Conservation (phyloP, 92 coral and sea anemone species). For the Nematostella vectensis region DNA sequence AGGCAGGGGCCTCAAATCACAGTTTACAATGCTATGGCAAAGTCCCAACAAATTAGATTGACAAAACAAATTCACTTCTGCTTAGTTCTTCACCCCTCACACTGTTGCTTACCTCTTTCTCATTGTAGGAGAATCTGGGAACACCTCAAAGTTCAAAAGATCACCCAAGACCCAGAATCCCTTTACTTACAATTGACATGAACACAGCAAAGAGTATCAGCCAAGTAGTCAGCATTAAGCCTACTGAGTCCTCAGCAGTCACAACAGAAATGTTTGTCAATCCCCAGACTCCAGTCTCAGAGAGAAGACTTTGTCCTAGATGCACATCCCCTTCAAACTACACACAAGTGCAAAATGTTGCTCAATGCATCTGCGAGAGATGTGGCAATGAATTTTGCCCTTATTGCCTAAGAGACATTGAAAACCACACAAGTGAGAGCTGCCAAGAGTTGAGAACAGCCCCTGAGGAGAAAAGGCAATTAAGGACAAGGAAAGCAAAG, state of each 20-base stretch:
- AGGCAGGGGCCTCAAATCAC: too few relatives aligned
- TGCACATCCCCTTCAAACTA: slow-evolving; percentile 45
- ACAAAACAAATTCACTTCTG: too few relatives aligned
- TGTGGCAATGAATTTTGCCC: slow-evolving; percentile 50
- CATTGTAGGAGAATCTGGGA: slow-evolving; percentile 38
- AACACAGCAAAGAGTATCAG: slow-evolving; percentile 1
- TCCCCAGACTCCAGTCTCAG: slow-evolving; percentile 7
- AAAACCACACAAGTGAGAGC: background rate
- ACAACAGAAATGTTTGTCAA: background rate
- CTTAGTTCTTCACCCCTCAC: too few relatives aligned
- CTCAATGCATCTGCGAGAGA: slow-evolving; percentile 44
- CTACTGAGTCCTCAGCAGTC: background rate
- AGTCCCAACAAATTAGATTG: too few relatives aligned
- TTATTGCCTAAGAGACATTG: slow-evolving; percentile 27
- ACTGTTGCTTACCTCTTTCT: too few relatives aligned
- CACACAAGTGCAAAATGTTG: slow-evolving; percentile 10
- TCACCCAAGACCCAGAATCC: slow-evolving; percentile 10
- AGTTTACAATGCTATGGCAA: too few relatives aligned
- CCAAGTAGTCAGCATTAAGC: background rate
- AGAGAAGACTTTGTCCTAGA: slow-evolving; percentile 49
- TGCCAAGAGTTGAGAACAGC: slow-evolving; percentile 31
- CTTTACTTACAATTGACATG: slow-evolving; percentile 13
- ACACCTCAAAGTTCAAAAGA: slow-evolving; percentile 5
- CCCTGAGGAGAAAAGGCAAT: slow-evolving; percentile 8
- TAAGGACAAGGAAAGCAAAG: slow-evolving; percentile 14